Conservation (phyloP, 1,140 invertebrate species). For the Rhynchophorus ferrugineus region DNA sequence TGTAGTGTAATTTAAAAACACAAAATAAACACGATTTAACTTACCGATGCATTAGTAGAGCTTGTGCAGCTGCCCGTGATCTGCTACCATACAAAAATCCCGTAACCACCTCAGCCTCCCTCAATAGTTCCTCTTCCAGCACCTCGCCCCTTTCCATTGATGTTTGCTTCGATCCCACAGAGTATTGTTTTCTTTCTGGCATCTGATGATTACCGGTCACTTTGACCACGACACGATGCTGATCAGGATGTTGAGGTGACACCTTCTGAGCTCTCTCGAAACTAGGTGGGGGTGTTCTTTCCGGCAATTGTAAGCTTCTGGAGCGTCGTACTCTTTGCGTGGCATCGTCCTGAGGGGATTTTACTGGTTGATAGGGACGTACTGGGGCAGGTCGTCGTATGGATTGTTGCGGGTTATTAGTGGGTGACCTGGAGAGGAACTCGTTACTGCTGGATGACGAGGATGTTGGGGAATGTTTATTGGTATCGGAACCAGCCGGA, state of each 20-base stretch:
- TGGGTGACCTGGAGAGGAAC: constrained; percentile 35
- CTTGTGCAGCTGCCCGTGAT: constrained; percentile 45
- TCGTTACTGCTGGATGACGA: constrained; percentile 45
- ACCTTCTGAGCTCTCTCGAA: constrained; percentile 26
- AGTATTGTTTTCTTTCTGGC: constrained; percentile 11
- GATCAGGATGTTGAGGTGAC: constrained; percentile 37
- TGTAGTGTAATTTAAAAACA: too few species aligned
- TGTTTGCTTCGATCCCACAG: constrained; percentile 3
- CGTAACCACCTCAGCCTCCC: constrained; percentile 49
- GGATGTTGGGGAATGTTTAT: constrained; percentile 43
- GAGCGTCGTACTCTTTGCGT: constrained; percentile 46
- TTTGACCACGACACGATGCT: constrained; percentile 25
- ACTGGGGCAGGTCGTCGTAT: constrained; percentile 33
- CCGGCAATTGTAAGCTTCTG: constrained; percentile 49
- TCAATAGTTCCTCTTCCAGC: constrained; percentile 43
- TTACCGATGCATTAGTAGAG: constrained; percentile 40
- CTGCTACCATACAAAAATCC: constrained; percentile 51
- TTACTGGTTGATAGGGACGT: not conserved
- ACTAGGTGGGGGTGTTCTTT: constrained; percentile 44
- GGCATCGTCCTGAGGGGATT: constrained; percentile 36
- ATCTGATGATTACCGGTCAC: not conserved
- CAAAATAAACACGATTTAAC: too few species aligned
- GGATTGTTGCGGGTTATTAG: constrained; percentile 31
- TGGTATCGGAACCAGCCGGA: constrained; percentile 42
- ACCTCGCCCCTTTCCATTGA: constrained; percentile 34